Conservation (phyloP, 1,140 invertebrate species). For the Polypedilum pembai region DNA sequence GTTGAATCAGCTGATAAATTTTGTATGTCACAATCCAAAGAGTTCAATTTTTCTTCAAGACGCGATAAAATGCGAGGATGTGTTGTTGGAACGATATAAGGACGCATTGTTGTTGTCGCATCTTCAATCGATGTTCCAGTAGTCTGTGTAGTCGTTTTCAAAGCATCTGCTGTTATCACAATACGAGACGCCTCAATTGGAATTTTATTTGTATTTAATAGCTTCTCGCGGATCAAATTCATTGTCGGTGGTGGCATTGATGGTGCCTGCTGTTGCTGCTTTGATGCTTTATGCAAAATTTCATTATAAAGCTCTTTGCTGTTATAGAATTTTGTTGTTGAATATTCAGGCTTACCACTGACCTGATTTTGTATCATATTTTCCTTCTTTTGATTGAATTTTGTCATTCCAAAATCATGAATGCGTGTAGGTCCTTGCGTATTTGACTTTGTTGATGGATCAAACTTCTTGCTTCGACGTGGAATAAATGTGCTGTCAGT, state of each 20-base stretch:
- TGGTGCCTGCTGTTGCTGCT: slow-evolving; percentile 31
- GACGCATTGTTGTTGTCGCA: neutral
- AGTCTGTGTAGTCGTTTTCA: neutral
- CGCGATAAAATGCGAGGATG: slow-evolving; percentile 41
- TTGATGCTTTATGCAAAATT: slow-evolving; percentile 39
- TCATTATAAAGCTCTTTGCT: slow-evolving; percentile 43
- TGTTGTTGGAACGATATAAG: slow-evolving; percentile 35
- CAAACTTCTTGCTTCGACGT: slow-evolving; percentile 11
- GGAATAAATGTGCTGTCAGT: neutral
- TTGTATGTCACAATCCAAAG: slow-evolving; percentile 53
- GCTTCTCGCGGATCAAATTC: slow-evolving; percentile 32
- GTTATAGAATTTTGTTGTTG: slow-evolving; percentile 43
- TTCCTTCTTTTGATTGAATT: slow-evolving; percentile 23
- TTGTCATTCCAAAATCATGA: slow-evolving; percentile 22
- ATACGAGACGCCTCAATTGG: neutral
- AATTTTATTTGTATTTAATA: slow-evolving; percentile 32
- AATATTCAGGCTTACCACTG: slow-evolving; percentile 37
- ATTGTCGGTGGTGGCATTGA: slow-evolving; percentile 28
- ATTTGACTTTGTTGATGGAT: slow-evolving; percentile 16
- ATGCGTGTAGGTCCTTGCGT: neutral
- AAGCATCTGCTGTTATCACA: neutral
- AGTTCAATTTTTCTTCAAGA: slow-evolving; percentile 51
- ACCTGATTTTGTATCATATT: neutral
- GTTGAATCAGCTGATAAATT: slow-evolving; percentile 52
- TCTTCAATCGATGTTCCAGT: slow-evolving; percentile 6